phyloP scores from a whole-genome alignment of 2,888 invertebrate genomes.

The Peribatodes rhomboidaria region DNA sequence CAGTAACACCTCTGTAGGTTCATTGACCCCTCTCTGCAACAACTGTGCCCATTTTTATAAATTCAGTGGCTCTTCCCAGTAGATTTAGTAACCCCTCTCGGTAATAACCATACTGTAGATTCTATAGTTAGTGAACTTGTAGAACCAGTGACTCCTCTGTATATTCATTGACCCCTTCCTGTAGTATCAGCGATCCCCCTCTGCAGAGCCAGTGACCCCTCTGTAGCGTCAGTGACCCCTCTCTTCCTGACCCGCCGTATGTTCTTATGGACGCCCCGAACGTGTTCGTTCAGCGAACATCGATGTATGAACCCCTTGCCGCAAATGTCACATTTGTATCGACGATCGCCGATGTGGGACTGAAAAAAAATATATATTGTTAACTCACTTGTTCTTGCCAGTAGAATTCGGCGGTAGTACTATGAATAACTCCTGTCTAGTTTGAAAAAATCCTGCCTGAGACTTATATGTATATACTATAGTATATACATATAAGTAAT shows the following conservation, averaged over 20 bases:
- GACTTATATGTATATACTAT: too few relatives aligned
- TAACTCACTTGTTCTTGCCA: neutral
- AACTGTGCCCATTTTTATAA: neutral
- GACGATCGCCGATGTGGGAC: slow-evolving; percentile 40
- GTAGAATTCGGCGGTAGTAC: neutral
- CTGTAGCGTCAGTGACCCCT: slow-evolving; percentile 3
- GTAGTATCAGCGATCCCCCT: neutral
- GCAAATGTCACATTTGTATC: slow-evolving; percentile 38
- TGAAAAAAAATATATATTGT: slow-evolving; percentile 11
- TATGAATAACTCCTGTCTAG: too few relatives aligned
- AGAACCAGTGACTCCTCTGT: neutral
- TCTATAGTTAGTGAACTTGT: neutral
- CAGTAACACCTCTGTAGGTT: neutral
- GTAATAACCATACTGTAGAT: neutral
- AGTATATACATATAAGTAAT: too few relatives aligned
- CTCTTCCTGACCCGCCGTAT: slow-evolving; percentile 24
- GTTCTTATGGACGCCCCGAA: slow-evolving; percentile 40
- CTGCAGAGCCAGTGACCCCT: neutral
- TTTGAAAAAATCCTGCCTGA: too few relatives aligned
- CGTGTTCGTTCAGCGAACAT: slow-evolving; percentile 32
- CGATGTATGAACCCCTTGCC: slow-evolving; percentile 37
- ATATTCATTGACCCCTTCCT: neutral
- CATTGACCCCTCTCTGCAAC: neutral
- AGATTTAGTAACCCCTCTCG: neutral
- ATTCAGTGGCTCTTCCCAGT: neutral